Base-by-base conservation (phyloP, 2,797 vertebrate genomes). In the Ispidina picta region DNA sequence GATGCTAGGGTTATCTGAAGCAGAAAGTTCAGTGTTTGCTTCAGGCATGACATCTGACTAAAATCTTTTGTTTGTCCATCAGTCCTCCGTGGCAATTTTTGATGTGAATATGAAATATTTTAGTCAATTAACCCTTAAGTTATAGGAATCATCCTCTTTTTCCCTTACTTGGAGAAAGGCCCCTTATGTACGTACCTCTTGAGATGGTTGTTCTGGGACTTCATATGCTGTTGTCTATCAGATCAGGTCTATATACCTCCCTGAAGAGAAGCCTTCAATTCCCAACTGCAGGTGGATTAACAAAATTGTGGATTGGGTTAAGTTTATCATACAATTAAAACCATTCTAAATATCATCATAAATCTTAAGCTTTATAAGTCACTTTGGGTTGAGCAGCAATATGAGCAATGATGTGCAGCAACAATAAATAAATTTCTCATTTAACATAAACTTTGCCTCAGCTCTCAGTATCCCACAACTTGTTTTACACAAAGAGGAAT, bases 1-100 rank as follows among this genome's bases (percentile, higher is more conserved):
- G 90, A 92, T 94, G 83, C 78, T 62, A 71, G 74, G 88, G 85
- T 89, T 92, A 93, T 76, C 60, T 92, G 82, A 89, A 95, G 44
- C 86, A 89, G 73, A 95, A 95, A 95, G 80, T 94, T 94, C 93
- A 88, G 22, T 41, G 39, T 89, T 95, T 89, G 83, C 93, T 95
- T 68, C 82, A 92, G 83, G 91, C 82, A 33, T 58, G 94, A 82
- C 82, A 95, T 94, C 95, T 97, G 85, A 96, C 88, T 88, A 75
- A 83, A 90, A 88, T 91, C 43, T 95, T 94, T 95, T 59, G 60
- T 88, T 95, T 93, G 23, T 72, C 81, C 89, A 39, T 75, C 79
- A 74, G 60, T 92, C 56, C 59, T 91, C 63, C 74, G 18, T 87
- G 51, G 15, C n/a, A 44, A 76, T 58, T 86, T 81, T 90, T 78